Evolutionary conservation across 2,888 invertebrate genomes (phyloP), one percentile per base, ranked within the genome.

Genomic region (Chymomyza fuscimana): DNA sequence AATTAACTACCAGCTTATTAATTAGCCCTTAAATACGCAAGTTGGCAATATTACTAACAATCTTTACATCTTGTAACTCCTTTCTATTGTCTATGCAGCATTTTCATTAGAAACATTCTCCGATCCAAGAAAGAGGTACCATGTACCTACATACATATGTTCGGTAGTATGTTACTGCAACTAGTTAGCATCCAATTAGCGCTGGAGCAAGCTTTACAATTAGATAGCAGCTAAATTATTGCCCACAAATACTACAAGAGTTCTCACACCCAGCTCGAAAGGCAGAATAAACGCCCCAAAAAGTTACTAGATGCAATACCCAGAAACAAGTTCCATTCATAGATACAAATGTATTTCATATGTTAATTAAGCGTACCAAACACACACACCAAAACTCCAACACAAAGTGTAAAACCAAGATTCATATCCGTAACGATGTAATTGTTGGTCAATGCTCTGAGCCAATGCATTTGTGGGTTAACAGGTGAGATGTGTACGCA

Each of bases 391-490:
- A n/a, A 10, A 5, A 56, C 52, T 4, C 6, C 16, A 16, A 5
- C 52, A 10, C 52, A 4, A 10, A 19, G 10, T 19, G 25, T 25
- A 25, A 25, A 25, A 25, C 25, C 58, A 10, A 58, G 80, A 76
- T 86, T 83, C 29, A 69, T 25, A 82, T 85, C 87, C 80, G 63
- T 58, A 19, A 7, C 19, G 75, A 1, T 32, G 83, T 87, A 84
- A 84, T 84, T 84, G 86, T 65, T 87, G 86, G 86, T 74, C 87
- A 87, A 73, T 80, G 83, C 69, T 69, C 68, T 70, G 4, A 72
- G 50, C 61, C 54, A 46, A 70, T 75, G 72, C 77, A 69, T 74
- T 75, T 72, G 73, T 84, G 73, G 83, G 83, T 87, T 87, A 84
- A 78, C 83, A 84, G 83, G 88, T 84, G 83, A 32, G 5, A 82